Conservation (phyloP, 2,797 vertebrate species). For the Acrocephalus scirpaceus region DNA sequence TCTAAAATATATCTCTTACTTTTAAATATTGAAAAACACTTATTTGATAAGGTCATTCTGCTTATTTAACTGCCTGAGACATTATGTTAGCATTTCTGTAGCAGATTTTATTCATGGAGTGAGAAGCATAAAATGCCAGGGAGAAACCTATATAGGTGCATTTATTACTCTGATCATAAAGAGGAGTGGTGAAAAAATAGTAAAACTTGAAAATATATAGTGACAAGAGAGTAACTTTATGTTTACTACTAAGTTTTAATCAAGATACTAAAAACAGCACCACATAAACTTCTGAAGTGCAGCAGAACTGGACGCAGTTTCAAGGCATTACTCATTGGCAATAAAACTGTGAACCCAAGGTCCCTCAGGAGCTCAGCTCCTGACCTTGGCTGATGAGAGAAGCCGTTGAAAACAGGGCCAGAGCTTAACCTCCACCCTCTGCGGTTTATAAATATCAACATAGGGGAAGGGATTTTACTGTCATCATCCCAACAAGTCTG, state of each 20-base stretch:
- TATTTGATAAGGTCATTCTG: conserved; percentile 11
- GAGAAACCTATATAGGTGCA: neutral
- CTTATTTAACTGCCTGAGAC: neutral
- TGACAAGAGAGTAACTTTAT: conserved; percentile 22
- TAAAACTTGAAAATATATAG: conserved; percentile 37
- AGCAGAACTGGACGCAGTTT: conserved; percentile 5
- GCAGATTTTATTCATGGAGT: conserved; percentile 29
- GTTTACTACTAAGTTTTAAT: conserved; percentile 51
- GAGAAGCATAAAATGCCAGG: conserved; percentile 9
- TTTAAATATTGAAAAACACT: neutral
- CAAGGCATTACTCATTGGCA: conserved; percentile 36
- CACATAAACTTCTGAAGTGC: conserved; percentile 25
- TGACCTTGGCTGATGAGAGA: conserved; percentile 48
- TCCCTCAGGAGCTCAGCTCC: conserved; percentile 31
- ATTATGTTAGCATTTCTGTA: neutral
- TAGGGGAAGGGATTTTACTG: conserved; percentile 7
- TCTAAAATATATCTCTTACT: neutral
- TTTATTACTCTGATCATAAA: conserved; percentile 48
- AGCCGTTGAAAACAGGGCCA: conserved; percentile 32
- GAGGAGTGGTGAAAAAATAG: conserved; percentile 13
- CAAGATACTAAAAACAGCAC: neutral
- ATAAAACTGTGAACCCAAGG: conserved; percentile 7
- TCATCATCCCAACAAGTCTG: neutral
- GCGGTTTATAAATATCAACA: conserved; percentile 43
- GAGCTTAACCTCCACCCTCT: conserved; percentile 40